phyloP scores from a whole-genome alignment of 2,888 invertebrate genomes.

The Agriotes lineatus region DNA sequence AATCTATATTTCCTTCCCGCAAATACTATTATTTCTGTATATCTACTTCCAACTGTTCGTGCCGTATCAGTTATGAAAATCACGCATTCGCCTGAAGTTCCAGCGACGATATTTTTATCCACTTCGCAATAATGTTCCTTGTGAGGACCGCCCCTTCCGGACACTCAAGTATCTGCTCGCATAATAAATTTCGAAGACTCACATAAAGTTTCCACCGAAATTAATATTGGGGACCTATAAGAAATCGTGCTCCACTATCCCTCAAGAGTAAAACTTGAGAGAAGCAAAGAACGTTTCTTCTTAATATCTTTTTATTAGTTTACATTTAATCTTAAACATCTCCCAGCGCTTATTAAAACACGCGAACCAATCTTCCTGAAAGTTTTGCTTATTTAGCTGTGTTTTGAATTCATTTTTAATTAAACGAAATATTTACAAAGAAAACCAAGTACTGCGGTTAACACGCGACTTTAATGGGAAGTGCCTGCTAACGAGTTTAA shows the following conservation, averaged over 20 bases:
- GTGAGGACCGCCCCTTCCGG: not conserved
- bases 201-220: no score
- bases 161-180: not conserved
- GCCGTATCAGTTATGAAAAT: not conserved
- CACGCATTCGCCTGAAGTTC: not conserved
- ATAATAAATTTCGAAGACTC: no score
- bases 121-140: not conserved
- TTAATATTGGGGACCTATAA: not conserved
- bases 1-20: no score
- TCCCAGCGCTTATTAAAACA: slow-evolving; percentile 1
- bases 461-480: not conserved
- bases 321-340: slow-evolving; percentile 19
- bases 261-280: not conserved
- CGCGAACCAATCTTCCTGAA: not conserved
- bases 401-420: not conserved
- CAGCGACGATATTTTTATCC: not conserved
- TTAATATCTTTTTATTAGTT: slow-evolving; percentile 18
- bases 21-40: not conserved
- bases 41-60: not conserved
- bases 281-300: not conserved
- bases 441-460: not conserved
- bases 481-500: not conserved
- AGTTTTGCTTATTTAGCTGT: not conserved
- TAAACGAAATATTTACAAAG: not conserved
- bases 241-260: not conserved